Conservation (phyloP, 2,113 vertebrate species). For the Daboia siamensis region DNA sequence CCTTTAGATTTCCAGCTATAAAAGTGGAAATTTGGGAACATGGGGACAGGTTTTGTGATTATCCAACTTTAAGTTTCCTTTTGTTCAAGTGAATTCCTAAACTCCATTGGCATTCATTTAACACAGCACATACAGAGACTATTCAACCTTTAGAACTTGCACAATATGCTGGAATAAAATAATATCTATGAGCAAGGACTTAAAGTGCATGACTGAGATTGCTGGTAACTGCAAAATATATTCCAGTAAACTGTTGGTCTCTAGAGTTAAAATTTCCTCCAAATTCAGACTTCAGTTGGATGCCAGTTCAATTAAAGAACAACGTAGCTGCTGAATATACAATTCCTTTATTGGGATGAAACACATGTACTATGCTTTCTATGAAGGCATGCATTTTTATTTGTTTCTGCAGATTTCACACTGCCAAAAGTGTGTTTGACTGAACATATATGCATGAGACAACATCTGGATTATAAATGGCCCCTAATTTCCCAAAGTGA, state of each 20-base stretch:
- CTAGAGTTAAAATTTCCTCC: neutral
- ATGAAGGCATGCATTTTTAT: neutral
- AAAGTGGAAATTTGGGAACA: neutral
- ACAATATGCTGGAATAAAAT: neutral
- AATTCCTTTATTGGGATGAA: constrained; percentile 10
- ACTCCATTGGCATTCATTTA: neutral
- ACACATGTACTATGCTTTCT: neutral
- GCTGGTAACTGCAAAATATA: neutral
- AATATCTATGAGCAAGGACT: neutral
- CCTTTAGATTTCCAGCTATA: neutral
- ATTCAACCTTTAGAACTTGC: neutral
- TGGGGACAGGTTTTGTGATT: neutral
- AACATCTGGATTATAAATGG: neutral
- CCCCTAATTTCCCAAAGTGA: constrained; percentile 7
- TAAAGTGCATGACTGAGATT: neutral
- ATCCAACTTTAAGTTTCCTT: neutral
- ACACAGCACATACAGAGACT: neutral
- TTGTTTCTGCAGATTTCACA: neutral
- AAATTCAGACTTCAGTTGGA: neutral
- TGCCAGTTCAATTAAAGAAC: constrained; percentile 8
- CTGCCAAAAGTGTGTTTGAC: neutral
- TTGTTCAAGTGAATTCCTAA: neutral
- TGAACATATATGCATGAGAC: neutral
- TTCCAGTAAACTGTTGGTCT: neutral
- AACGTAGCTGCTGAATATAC: constrained; percentile 2